A percentile compares a stretch with the other conserved stretches of the same genome.
Evolutionary conservation across 2,888 invertebrate genomes (phyloP).

Genomic region (Mechanitis messenoides): DNA sequence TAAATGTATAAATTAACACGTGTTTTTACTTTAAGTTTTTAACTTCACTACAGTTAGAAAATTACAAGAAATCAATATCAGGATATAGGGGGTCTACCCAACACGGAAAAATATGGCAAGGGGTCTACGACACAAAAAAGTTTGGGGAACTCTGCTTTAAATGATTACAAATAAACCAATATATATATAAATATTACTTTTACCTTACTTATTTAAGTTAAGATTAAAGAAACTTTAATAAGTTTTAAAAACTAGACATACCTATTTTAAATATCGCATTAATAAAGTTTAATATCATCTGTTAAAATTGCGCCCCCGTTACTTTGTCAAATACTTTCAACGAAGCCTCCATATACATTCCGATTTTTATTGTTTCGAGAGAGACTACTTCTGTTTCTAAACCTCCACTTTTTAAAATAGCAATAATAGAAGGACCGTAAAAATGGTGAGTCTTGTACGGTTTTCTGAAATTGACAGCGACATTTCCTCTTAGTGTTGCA

Average conservation of each 20-base stretch:
- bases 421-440: constrained; percentile 47
- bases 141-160: too few species aligned
- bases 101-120: too few species aligned
- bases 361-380: constrained; percentile 46
- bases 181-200: too few species aligned
- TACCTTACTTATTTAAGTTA: too few species aligned
- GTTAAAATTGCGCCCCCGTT: constrained; percentile 41
- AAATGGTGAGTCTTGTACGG: constrained; percentile 51
- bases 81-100: too few species aligned
- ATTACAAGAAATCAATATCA: too few species aligned
- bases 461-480: constrained; percentile 54
- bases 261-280: background rate
- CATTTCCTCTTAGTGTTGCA: constrained; percentile 47
- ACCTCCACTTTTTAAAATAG: constrained; percentile 45
- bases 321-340: constrained; percentile 52
- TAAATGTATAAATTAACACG: too few species aligned
- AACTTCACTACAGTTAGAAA: too few species aligned
- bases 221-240: too few species aligned
- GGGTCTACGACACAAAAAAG: too few species aligned
- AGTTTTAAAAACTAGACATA: background rate
- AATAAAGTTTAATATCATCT: constrained; percentile 3
- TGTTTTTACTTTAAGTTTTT: too few species aligned
- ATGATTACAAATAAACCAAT: too few species aligned
- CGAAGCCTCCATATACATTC: constrained; percentile 49
- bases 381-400: constrained; percentile 41